These are phyloP conservation scores for Ganaspis sp. DNA, from an alignment of 1,140 invertebrate species.

Conservation along the genomic window DNA sequence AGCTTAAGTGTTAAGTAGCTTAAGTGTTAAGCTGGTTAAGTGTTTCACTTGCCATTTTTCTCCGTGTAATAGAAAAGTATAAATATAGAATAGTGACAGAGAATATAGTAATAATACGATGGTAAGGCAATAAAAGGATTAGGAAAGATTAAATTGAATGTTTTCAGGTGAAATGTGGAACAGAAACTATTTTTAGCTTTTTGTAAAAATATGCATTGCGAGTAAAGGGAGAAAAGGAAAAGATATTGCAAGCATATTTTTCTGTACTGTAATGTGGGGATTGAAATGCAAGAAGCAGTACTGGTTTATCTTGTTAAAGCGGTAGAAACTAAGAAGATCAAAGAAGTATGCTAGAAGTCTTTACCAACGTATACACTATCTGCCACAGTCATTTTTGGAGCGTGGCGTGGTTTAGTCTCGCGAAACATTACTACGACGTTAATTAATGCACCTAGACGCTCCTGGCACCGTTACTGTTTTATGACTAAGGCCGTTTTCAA, in stretches of 20 bases:
- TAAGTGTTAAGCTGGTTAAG: no score
- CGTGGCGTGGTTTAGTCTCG: slow-evolving; percentile 33
- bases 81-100: no score
- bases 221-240: no score
- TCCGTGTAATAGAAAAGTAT: no score
- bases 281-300: slow-evolving; percentile 11
- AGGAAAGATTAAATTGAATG: no score
- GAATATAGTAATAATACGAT: no score
- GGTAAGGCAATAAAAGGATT: no score
- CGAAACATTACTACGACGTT: slow-evolving; percentile 55
- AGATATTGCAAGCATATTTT: not conserved
- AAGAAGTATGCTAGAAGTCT: slow-evolving; percentile 40
- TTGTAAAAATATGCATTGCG: no score
- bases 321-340: slow-evolving; percentile 40
- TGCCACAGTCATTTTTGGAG: slow-evolving; percentile 36
- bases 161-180: no score
- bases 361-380: slow-evolving; percentile 28
- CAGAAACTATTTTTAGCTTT: no score
- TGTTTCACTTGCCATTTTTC: no score
- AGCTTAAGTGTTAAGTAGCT: no score
- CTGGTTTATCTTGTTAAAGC: slow-evolving; percentile 23
- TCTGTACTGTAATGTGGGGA: not conserved
- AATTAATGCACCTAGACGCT: slow-evolving; percentile 61
- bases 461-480: slow-evolving; percentile 43
- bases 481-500: slow-evolving; percentile 25